phyloP scores from a whole-genome alignment of 1,140 invertebrate species.

The Zaprionus capensis region DNA sequence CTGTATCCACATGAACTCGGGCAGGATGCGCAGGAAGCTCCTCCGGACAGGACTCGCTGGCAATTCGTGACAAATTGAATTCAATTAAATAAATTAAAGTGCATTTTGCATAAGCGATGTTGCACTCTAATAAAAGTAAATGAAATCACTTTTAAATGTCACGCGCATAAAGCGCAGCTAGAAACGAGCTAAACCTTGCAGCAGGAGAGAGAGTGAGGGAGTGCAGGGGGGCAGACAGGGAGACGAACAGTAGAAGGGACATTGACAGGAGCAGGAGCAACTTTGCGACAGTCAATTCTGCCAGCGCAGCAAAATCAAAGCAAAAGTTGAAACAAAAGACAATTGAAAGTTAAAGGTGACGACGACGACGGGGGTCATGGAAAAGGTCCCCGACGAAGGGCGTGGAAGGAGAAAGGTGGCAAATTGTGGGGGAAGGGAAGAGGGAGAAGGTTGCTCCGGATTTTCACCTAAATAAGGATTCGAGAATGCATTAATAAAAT shows the following conservation, averaged over 20 bases:
- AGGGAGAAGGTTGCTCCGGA: slow-evolving; percentile 5
- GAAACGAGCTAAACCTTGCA: neutral
- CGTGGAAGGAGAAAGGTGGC: neutral
- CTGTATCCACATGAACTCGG: neutral
- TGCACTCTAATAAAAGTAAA: slow-evolving; percentile 55
- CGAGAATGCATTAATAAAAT: slow-evolving; percentile 70
- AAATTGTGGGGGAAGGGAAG: neutral
- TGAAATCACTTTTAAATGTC: slow-evolving; percentile 63
- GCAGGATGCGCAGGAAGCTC: slow-evolving; percentile 8
- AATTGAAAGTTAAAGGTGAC: slow-evolving; percentile 52
- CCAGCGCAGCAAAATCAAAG: slow-evolving; percentile 59
- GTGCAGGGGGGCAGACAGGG: neutral
- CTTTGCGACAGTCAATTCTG: slow-evolving; percentile 45
- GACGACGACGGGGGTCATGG: neutral
- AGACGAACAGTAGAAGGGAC: neutral
- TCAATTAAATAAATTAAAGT: slow-evolving; percentile 82
- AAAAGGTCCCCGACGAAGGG: slow-evolving; percentile 20
- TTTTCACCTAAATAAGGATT: slow-evolving; percentile 56
- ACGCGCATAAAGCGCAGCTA: slow-evolving; percentile 30
- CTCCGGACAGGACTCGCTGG: slow-evolving; percentile 17
- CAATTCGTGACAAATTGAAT: slow-evolving; percentile 76
- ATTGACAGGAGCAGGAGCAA: neutral
- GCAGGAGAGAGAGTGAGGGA: neutral
- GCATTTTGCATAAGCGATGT: slow-evolving; percentile 71
- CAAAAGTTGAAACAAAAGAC: slow-evolving; percentile 57